These are phyloP conservation scores for Lepus townsendii DNA, from an alignment of 2,797 vertebrate species.

Conservation along the genomic window DNA sequence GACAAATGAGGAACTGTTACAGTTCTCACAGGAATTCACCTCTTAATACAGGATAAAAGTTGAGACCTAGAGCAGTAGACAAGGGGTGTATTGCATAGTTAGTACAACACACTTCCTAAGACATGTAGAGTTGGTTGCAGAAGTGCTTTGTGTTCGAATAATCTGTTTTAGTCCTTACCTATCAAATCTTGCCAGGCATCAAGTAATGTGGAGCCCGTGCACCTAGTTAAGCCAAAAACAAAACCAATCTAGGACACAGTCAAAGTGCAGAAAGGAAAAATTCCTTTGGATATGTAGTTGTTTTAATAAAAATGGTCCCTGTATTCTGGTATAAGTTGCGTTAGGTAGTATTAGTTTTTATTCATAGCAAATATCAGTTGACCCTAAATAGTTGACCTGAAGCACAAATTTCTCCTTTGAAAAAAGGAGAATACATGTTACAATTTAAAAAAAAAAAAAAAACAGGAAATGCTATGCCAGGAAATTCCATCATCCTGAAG, in stretches of 20 bases:
- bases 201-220: neutral
- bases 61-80: neutral
- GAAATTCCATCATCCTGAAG: neutral
- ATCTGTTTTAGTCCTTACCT: neutral
- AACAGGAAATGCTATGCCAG: neutral
- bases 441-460: neutral
- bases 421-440: neutral
- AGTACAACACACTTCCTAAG: neutral
- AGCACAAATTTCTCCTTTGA: neutral
- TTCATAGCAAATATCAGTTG: neutral
- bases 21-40: neutral
- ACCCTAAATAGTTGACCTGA: neutral
- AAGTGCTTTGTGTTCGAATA: conserved; percentile 3
- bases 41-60: neutral
- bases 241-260: neutral
- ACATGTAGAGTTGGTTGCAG: neutral
- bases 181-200: neutral
- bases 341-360: neutral
- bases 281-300: neutral
- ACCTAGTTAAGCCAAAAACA: neutral
- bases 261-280: neutral
- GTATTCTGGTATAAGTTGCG: neutral
- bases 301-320: neutral
- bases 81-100: neutral
- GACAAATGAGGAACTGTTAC: neutral